Evolutionary conservation across 2,888 invertebrate species (phyloP).

Genomic region (Parthenolecanium corni): DNA sequence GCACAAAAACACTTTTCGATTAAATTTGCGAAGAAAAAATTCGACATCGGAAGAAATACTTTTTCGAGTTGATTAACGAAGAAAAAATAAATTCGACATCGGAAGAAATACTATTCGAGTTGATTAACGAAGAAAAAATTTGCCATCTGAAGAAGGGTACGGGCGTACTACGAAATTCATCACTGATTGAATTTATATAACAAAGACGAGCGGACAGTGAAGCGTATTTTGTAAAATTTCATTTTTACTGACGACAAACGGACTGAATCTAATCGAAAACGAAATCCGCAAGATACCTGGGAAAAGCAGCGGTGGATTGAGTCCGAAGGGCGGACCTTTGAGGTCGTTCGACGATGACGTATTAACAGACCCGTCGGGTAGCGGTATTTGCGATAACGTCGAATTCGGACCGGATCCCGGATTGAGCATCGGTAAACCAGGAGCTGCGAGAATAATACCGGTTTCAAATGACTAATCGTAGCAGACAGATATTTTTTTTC

Average conservation of each 20-base stretch:
- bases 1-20: no score
- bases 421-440: conserved; percentile 15
- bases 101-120: no score
- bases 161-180: no score
- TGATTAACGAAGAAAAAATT: no score
- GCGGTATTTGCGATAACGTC: conserved; percentile 15
- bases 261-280: not conserved
- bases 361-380: conserved; percentile 4
- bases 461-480: not conserved
- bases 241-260: not conserved
- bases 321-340: conserved; percentile 15
- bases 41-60: no score
- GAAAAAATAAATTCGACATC: no score
- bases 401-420: conserved; percentile 16
- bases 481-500: not conserved
- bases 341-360: conserved; percentile 3
- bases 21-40: no score
- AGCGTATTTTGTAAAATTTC: no score
- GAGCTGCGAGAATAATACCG: not conserved
- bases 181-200: not conserved
- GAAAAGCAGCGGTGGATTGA: conserved; percentile 12
- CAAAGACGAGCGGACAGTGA: not conserved
- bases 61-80: no score
- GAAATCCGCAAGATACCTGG: not conserved
- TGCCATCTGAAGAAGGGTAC: no score